Percentiles rank a stretch among this genome's conserved stretches.
These are phyloP conservation scores for Drosophila punjabiensis DNA, from an alignment of 1,140 invertebrate species.

Conservation along the genomic window DNA sequence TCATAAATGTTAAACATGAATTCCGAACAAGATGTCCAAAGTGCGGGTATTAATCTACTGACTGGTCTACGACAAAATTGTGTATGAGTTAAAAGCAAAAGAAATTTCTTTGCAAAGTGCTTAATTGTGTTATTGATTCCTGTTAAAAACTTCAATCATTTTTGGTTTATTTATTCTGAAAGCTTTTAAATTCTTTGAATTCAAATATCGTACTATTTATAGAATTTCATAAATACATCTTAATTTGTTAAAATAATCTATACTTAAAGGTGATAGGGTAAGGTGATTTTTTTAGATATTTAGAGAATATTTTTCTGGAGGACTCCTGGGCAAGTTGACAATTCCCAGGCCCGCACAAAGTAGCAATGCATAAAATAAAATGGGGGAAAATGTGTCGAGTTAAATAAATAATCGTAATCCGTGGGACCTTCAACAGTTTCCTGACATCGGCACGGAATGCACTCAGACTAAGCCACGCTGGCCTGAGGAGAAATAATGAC, in stretches of 20 bases:
- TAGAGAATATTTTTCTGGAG: not conserved
- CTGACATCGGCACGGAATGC: conserved; percentile 36
- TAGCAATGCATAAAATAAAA: conserved; percentile 10
- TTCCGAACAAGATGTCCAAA: conserved; percentile 16
- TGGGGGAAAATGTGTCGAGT: conserved; percentile 13
- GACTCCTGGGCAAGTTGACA: not conserved
- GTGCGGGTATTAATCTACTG: conserved; percentile 12
- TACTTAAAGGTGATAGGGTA: no score
- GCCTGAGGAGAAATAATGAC: conserved; percentile 58
- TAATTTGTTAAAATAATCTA: no score
- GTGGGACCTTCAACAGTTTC: conserved; percentile 22
- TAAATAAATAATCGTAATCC: conserved; percentile 39
- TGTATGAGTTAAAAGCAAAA: not conserved
- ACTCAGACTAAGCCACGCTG: conserved; percentile 37
- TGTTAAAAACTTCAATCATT: not conserved
- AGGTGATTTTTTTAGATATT: not conserved
- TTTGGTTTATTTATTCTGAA: not conserved
- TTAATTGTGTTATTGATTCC: conserved; percentile 15
- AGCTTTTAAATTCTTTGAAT: no score
- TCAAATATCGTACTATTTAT: no score
- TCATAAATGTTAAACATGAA: conserved; percentile 51
- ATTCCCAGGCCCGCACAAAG: not conserved
- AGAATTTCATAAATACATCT: no score
- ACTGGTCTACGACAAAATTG: not conserved
- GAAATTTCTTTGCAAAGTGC: conserved; percentile 19